Conservation (phyloP, 2,113 vertebrate species). For the Rattus rattus region DNA sequence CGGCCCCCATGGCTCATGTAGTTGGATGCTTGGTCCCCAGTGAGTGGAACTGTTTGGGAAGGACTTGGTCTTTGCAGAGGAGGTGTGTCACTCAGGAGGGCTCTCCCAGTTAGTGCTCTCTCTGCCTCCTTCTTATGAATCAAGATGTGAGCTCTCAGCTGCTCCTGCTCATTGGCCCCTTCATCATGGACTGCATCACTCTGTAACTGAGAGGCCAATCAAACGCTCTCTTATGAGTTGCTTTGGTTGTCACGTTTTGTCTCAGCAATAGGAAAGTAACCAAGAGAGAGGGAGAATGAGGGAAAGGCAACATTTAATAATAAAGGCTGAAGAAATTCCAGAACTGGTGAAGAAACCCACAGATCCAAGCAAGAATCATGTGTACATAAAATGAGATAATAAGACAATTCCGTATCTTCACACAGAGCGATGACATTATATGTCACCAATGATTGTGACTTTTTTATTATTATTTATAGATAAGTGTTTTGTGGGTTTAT, state of each 20-base stretch:
- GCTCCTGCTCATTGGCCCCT: neutral
- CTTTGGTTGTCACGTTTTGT: neutral
- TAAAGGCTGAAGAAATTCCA: neutral
- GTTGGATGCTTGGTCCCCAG: neutral
- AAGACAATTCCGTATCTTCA: neutral
- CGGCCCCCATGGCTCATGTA: neutral
- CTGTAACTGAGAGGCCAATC: neutral
- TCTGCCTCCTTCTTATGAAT: neutral
- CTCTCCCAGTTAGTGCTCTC: neutral
- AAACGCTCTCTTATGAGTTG: neutral
- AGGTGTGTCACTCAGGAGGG: neutral
- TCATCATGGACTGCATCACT: no score
- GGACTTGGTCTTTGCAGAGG: neutral
- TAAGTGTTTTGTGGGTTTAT: no score
- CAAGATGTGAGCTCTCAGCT: neutral
- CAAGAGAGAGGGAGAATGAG: neutral
- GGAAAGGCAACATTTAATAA: neutral
- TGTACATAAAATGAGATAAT: neutral
- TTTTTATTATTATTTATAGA: neutral
- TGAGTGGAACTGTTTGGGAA: neutral
- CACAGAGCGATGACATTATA: neutral
- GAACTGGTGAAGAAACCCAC: neutral
- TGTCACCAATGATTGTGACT: neutral
- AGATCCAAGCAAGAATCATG: neutral
- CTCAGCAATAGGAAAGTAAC: neutral